Evolutionary conservation across 2,113 vertebrate genomes (phyloP).

Genomic region (Tiliqua scincoides): DNA sequence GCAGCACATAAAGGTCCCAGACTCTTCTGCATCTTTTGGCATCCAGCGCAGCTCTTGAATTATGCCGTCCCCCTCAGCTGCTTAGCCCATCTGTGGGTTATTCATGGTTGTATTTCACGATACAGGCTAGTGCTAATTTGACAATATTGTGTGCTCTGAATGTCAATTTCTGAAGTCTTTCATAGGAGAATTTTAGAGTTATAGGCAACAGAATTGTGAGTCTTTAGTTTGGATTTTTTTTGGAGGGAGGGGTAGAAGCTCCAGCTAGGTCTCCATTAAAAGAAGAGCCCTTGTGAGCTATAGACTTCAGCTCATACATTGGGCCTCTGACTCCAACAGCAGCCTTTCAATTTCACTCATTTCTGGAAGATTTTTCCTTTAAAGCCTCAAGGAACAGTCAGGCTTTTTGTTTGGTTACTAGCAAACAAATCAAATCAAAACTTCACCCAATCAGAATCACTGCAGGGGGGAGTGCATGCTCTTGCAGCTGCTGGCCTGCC

Average conservation of each 20-base stretch:
- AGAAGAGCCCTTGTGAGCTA: not conserved
- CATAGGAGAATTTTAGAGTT: not conserved
- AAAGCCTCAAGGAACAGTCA: slow-evolving; percentile 20
- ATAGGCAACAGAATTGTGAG: not conserved
- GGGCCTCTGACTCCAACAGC: not conserved
- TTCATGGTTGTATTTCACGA: not conserved
- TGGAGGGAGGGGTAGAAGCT: rapidly evolving
- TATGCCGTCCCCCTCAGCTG: too few relatives aligned
- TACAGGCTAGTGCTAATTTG: not conserved
- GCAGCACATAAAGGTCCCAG: too few relatives aligned
- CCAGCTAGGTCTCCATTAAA: not conserved
- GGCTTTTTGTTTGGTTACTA: slow-evolving; percentile 5
- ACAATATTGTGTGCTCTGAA: not conserved
- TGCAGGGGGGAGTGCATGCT: too few relatives aligned
- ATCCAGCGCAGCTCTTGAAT: too few relatives aligned
- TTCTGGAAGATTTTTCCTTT: not conserved
- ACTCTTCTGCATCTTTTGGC: too few relatives aligned
- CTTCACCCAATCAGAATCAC: too few relatives aligned
- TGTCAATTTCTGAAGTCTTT: not conserved
- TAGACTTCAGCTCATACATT: not conserved
- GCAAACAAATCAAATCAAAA: too few relatives aligned
- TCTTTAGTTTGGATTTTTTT: rapidly evolving
- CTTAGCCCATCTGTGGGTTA: not conserved
- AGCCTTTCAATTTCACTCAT: not conserved
- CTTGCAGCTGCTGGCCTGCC: too few relatives aligned